A percentile compares a stretch with the other conserved stretches of the same genome.
These are phyloP conservation scores for Melanostigma gelatinosum DNA, from an alignment of 2,113 vertebrate genomes.

Conservation along the genomic window DNA sequence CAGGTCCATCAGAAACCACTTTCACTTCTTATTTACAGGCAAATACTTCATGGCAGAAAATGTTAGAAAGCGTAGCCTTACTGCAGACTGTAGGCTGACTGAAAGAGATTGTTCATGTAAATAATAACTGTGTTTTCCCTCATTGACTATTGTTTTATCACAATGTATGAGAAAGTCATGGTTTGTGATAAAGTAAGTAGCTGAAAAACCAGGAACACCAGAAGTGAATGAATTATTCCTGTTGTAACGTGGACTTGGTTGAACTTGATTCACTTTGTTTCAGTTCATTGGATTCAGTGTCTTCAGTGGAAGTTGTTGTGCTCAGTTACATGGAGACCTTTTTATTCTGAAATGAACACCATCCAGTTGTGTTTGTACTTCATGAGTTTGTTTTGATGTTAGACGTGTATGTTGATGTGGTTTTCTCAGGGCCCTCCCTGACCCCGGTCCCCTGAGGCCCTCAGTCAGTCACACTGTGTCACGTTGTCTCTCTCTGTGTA, in stretches of 20 bases:
- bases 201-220: not conserved
- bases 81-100: not conserved
- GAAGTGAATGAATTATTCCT: not conserved
- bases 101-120: not conserved
- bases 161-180: not conserved
- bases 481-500: slow-evolving; percentile 18
- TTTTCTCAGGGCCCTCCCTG: slow-evolving; percentile 43
- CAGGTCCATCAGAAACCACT: slow-evolving; percentile 77
- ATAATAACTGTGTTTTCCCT: not conserved
- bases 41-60: not conserved
- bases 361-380: not conserved
- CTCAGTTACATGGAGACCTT: not conserved
- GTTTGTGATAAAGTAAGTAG: not conserved
- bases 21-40: not conserved
- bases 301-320: not conserved
- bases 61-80: not conserved
- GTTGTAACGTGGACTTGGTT: too few species aligned
- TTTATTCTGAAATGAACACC: not conserved
- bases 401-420: slow-evolving; percentile 30
- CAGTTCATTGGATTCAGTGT: not conserved
- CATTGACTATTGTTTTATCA: too few species aligned
- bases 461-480: not conserved
- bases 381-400: not conserved
- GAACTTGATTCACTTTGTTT: not conserved
- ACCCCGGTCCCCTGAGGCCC: slow-evolving; percentile 12